phyloP scores from a whole-genome alignment of 2,797 vertebrate species.

The Crenichthys baileyi region DNA sequence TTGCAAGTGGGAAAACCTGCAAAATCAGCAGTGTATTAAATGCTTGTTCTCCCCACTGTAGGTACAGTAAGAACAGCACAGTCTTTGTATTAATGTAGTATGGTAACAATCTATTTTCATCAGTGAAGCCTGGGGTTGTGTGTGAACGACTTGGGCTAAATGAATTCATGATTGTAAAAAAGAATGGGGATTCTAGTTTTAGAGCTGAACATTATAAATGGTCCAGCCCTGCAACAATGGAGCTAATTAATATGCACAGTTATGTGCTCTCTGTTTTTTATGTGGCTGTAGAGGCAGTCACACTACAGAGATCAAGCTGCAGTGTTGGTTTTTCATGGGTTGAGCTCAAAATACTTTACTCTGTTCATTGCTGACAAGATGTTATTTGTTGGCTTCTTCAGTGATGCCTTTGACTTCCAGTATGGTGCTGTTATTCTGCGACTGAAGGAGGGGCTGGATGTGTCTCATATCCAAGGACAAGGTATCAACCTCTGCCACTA shows the following conservation, averaged over 20 bases:
- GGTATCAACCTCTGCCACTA: conserved; percentile 76
- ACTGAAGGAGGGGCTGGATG: conserved; percentile 92
- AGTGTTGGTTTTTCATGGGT: not conserved
- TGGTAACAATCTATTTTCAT: conserved; percentile 18
- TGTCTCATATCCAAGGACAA: conserved; percentile 98
- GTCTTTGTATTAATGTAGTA: not conserved
- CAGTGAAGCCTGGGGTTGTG: conserved; percentile 2
- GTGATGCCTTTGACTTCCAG: conserved; percentile 96
- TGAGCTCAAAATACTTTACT: not conserved
- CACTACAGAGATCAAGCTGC: not conserved
- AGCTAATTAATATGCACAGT: conserved; percentile 52
- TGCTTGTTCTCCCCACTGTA: not conserved
- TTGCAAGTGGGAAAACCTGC: too few species aligned
- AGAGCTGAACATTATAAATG: conserved; percentile 50
- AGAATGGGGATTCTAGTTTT: conserved; percentile 55
- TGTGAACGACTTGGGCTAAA: conserved; percentile 52
- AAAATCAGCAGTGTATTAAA: too few species aligned
- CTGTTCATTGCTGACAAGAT: conserved; percentile 6
- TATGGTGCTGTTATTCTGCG: conserved; percentile 93
- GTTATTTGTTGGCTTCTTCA: conserved; percentile 58
- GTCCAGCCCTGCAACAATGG: conserved; percentile 40
- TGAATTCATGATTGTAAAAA: conserved; percentile 13
- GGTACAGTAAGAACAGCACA: not conserved
- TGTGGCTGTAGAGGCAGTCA: not conserved
- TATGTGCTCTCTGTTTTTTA: conserved; percentile 25